A percentile compares a stretch with the other conserved stretches of the same genome.
Conservation (phyloP, 2,113 vertebrate genomes). For the Mungos mungo region DNA sequence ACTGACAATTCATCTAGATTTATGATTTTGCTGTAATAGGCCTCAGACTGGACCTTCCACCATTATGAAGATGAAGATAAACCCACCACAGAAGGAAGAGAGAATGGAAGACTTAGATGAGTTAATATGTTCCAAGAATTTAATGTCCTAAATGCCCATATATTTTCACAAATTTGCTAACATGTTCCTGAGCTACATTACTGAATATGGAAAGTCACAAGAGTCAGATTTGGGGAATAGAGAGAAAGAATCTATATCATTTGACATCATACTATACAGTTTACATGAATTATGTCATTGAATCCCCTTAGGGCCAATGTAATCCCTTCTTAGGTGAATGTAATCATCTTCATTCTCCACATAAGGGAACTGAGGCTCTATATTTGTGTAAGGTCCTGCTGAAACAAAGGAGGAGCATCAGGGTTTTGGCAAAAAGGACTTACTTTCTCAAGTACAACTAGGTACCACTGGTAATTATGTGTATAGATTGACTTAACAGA, state of each 20-base stretch:
- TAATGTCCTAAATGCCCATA: background rate
- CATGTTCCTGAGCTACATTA: background rate
- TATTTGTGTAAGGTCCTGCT: background rate
- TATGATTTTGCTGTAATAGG: background rate
- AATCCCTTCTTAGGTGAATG: background rate
- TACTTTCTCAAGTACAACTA: background rate
- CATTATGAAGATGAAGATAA: background rate
- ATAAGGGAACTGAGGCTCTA: background rate
- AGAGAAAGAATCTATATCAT: background rate
- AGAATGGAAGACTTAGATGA: background rate
- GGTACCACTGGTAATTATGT: background rate
- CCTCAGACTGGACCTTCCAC: background rate
- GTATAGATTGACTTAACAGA: background rate
- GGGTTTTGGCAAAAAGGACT: background rate
- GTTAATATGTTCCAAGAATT: background rate
- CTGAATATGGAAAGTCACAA: background rate
- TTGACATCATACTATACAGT: background rate
- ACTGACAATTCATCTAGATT: background rate
- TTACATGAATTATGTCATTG: background rate
- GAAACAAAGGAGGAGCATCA: background rate
- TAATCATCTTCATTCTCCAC: background rate
- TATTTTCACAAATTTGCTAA: background rate
- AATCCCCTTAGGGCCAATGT: background rate
- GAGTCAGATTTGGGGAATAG: background rate
- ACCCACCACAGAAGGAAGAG: background rate